A percentile compares a stretch with the other conserved stretches of the same genome.
Evolutionary conservation across 2,888 invertebrate genomes (phyloP).

Genomic region (Cyaniris semiargus): DNA sequence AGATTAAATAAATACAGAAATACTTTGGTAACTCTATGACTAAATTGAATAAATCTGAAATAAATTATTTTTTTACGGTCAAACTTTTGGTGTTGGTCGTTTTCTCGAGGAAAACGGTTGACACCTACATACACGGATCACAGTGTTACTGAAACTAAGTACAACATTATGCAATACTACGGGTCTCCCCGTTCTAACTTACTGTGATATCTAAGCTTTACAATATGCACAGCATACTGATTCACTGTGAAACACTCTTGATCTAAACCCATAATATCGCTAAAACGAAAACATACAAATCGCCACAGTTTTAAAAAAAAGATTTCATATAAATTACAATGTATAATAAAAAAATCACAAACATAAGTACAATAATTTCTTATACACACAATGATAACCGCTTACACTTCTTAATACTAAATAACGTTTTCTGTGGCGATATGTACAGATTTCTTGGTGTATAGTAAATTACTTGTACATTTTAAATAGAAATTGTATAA

Average conservation of each 20-base stretch:
- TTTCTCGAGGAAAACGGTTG: conserved; percentile 14
- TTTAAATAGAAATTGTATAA: conserved; percentile 1
- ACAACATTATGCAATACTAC: conserved; percentile 43
- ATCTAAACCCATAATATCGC: conserved; percentile 30
- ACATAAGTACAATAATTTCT: conserved; percentile 53
- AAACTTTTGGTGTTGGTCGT: conserved; percentile 21
- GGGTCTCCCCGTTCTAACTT: conserved; percentile 32
- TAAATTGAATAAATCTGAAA: conserved; percentile 34
- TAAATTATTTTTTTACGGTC: conserved; percentile 38
- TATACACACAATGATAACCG: conserved; percentile 44
- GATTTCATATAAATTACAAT: conserved; percentile 44
- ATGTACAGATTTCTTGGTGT: conserved; percentile 30
- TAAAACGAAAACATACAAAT: conserved; percentile 36
- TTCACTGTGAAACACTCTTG: conserved; percentile 36
- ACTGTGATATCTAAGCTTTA: conserved; percentile 32
- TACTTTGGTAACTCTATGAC: conserved; percentile 72
- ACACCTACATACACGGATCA: conserved; percentile 32
- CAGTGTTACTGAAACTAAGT: conserved; percentile 41
- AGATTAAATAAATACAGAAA: conserved; percentile 47
- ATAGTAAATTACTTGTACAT: conserved; percentile 22
- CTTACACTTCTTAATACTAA: conserved; percentile 51
- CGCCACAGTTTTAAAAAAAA: conserved; percentile 57
- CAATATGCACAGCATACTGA: conserved; percentile 40
- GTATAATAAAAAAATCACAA: conserved; percentile 53
- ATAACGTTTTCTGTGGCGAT: conserved; percentile 36